phyloP scores from a whole-genome alignment of 2,113 vertebrate species.

The Cervus canadensis region DNA sequence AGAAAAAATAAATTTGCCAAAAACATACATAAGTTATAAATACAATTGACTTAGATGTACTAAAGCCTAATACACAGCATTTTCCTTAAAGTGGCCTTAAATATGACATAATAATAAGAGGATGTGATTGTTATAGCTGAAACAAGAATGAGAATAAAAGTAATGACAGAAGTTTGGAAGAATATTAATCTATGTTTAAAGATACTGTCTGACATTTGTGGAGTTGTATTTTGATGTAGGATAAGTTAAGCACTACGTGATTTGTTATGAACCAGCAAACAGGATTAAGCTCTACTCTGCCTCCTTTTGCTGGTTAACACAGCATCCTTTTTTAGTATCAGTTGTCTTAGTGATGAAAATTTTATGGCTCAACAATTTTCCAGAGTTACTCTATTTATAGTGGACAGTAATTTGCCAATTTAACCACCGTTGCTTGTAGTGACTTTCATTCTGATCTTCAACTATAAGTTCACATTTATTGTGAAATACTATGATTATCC shows the following conservation, averaged over 20 bases:
- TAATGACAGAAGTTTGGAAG: neutral
- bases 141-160: neutral
- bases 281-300: conserved; percentile 65
- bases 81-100: neutral
- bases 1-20: neutral
- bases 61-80: neutral
- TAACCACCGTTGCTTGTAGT: conserved; percentile 36
- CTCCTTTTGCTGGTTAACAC: conserved; percentile 21
- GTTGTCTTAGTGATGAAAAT: conserved; percentile 58
- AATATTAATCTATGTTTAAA: conserved; percentile 55
- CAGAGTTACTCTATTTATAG: conserved; percentile 70
- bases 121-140: neutral
- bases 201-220: conserved; percentile 25
- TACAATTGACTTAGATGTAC: neutral
- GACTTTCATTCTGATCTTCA: conserved; percentile 28
- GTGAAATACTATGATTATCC: neutral
- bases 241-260: conserved; percentile 56
- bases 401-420: conserved; percentile 62
- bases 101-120: neutral
- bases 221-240: neutral
- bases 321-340: conserved; percentile 56
- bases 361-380: conserved; percentile 65
- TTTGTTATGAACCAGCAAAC: conserved; percentile 63
- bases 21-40: neutral
- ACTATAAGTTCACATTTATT: conserved; percentile 28